Percentiles rank a stretch among this genome's conserved stretches.
These are phyloP conservation scores for Odontophorus gujanensis DNA, from an alignment of 2,113 vertebrate species.

Conservation along the genomic window DNA sequence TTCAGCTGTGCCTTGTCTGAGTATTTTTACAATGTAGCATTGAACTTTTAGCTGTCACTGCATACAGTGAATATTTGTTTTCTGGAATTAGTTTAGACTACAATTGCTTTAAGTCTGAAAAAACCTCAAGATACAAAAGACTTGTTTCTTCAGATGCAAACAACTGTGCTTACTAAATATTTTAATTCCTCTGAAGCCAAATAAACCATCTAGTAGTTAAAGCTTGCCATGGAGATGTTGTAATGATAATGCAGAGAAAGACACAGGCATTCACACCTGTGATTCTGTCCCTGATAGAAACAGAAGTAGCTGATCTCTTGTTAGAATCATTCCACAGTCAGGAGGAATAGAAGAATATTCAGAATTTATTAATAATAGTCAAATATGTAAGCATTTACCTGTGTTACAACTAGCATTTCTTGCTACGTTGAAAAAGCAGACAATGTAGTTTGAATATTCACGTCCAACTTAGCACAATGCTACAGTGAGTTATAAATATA, in stretches of 20 bases:
- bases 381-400: constrained; percentile 6
- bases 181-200: background rate
- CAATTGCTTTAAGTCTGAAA: background rate
- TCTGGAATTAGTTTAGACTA: background rate
- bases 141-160: background rate
- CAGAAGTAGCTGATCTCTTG: too few species aligned
- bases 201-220: background rate
- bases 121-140: background rate
- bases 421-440: background rate
- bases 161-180: background rate
- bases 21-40: background rate
- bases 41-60: background rate
- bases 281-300: background rate
- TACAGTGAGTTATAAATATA: background rate
- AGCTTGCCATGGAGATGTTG: background rate
- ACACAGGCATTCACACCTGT: background rate
- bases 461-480: background rate
- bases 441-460: background rate
- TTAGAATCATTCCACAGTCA: background rate
- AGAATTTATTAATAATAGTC: constrained; percentile 29
- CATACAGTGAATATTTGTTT: background rate
- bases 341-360: background rate
- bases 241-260: background rate
- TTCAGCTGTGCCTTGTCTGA: background rate
- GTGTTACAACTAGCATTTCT: background rate